Evolutionary conservation across 1,140 invertebrate species (phyloP).

Genomic region (Tribolium madens): DNA sequence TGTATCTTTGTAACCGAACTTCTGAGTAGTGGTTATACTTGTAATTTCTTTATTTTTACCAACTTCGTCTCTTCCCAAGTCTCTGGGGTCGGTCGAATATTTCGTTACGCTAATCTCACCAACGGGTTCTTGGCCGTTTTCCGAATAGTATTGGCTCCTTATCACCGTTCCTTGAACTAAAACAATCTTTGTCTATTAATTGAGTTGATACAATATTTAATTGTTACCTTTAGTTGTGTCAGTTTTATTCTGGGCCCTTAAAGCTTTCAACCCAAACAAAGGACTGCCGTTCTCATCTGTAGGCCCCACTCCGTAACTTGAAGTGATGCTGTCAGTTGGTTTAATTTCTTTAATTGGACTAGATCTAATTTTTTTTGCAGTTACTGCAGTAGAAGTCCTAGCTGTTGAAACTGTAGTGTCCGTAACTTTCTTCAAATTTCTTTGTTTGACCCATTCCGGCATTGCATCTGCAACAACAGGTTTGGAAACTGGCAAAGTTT

Average conservation of each 20-base stretch:
- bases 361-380: conserved; percentile 52
- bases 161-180: conserved; percentile 77
- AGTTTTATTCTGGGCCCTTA: conserved; percentile 73
- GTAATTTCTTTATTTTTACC: conserved; percentile 52
- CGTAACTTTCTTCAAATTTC: conserved; percentile 59
- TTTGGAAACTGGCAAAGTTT: conserved; percentile 52
- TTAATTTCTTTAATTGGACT: conserved; percentile 60
- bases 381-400: conserved; percentile 49
- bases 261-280: conserved; percentile 79
- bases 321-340: conserved; percentile 76
- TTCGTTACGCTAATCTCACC: conserved; percentile 75
- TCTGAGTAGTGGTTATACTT: conserved; percentile 64
- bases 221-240: conserved; percentile 68
- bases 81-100: conserved; percentile 74
- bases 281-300: conserved; percentile 82
- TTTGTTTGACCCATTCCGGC: conserved; percentile 62
- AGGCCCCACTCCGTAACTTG: conserved; percentile 84
- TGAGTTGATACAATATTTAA: background rate
- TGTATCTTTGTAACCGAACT: conserved; percentile 67
- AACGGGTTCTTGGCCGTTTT: conserved; percentile 74
- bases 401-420: conserved; percentile 47
- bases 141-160: conserved; percentile 74
- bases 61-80: conserved; percentile 66
- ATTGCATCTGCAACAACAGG: conserved; percentile 54
- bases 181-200: conserved; percentile 32